A percentile compares a stretch with the other conserved stretches of the same genome.
Conservation (phyloP, 2,888 invertebrate genomes). For the Liopterus haemorrhoidalis region DNA sequence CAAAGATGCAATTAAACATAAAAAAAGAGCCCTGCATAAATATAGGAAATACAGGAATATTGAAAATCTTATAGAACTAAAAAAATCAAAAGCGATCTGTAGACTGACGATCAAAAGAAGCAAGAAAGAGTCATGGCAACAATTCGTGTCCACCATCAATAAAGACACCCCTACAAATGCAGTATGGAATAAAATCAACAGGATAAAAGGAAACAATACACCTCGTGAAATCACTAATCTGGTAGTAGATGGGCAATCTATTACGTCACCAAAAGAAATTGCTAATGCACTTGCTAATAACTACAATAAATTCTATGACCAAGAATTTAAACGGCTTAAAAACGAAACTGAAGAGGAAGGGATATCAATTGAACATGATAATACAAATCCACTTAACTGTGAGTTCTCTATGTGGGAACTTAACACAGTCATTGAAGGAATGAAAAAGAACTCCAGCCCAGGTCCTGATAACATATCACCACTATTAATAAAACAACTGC, state of each 20-base stretch:
- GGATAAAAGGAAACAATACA: neutral
- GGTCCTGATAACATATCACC: conserved; percentile 2
- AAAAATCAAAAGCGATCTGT: neutral
- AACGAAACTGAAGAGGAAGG: neutral
- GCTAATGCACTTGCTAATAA: neutral
- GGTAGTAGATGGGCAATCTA: neutral
- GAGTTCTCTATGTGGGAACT: neutral
- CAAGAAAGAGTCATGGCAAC: conserved; percentile 4
- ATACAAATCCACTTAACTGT: conserved; percentile 2
- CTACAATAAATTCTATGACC: neutral
- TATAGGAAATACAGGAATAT: conserved; percentile 4
- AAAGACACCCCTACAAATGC: conserved; percentile 1
- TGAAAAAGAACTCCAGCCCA: conserved; percentile 2
- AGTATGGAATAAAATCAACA: neutral
- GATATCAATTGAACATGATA: conserved; percentile 4
- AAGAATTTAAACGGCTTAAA: conserved; percentile 1
- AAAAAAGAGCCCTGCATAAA: conserved; percentile 2
- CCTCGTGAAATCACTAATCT: too few species aligned
- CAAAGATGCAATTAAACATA: neutral
- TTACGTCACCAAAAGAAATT: neutral
- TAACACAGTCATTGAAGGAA: conserved; percentile 4
- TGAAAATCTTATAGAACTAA: neutral
- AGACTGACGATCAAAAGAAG: neutral
- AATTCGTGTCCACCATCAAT: neutral
- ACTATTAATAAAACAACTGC: conserved; percentile 5